A percentile compares a stretch with the other conserved stretches of the same genome.
Evolutionary conservation across 1,140 invertebrate species (phyloP).

Genomic region (Mactra quadrangularis): DNA sequence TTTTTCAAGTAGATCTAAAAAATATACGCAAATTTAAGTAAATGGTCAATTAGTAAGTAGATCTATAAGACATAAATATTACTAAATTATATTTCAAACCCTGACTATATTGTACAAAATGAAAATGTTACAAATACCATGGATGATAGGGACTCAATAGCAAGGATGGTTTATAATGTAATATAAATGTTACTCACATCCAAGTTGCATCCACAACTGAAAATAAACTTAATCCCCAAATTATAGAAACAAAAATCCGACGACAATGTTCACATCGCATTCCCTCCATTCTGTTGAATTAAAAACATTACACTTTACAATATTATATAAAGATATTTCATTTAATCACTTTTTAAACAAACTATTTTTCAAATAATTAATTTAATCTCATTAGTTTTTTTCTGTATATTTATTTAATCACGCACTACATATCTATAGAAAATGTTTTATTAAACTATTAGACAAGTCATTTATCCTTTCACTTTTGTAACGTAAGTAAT

Average conservation of each 20-base stretch:
- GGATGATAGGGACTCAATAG: too few relatives aligned
- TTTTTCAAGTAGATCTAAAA: too few relatives aligned
- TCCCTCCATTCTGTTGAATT: slow-evolving; percentile 23
- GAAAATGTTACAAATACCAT: too few relatives aligned
- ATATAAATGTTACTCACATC: slow-evolving; percentile 15
- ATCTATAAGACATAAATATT: too few relatives aligned
- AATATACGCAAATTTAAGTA: too few relatives aligned
- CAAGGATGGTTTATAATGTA: too few relatives aligned
- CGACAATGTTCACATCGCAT: not conserved
- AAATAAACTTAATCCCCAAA: slow-evolving; percentile 40
- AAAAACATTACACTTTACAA: slow-evolving; percentile 28
- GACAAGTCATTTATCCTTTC: slow-evolving; percentile 6
- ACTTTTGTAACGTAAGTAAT: slow-evolving; percentile 17
- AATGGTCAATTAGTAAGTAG: too few relatives aligned
- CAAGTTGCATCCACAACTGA: slow-evolving; percentile 12
- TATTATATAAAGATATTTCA: not conserved
- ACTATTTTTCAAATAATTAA: not conserved
- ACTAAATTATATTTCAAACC: too few relatives aligned
- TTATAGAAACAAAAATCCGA: slow-evolving; percentile 28
- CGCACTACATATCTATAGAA: too few relatives aligned
- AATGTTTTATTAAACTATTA: not conserved
- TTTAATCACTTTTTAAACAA: not conserved
- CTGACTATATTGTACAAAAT: too few relatives aligned
- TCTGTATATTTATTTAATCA: not conserved
- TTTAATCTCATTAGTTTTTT: too few relatives aligned